Conservation (phyloP, 2,113 vertebrate species). For the Lucifuga dentata region DNA sequence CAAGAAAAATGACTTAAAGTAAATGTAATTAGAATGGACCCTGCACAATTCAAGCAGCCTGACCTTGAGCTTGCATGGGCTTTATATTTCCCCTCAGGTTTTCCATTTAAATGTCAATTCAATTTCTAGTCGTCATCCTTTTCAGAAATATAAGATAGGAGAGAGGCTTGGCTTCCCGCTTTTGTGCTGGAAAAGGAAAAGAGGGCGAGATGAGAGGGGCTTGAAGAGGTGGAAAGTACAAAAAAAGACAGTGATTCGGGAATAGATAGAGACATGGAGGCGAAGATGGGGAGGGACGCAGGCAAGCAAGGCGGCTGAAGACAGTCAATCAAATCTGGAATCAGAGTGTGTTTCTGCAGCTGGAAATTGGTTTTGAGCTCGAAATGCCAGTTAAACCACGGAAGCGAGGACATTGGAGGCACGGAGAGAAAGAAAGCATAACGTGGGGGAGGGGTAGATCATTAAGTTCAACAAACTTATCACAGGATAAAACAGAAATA, state of each 20-base stretch:
- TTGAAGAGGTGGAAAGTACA: too few species aligned
- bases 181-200: too few species aligned
- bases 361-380: background rate
- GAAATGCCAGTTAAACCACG: constrained; percentile 1
- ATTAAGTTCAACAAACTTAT: background rate
- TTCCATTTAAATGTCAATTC: too few species aligned
- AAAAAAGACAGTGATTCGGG: too few species aligned
- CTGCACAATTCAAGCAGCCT: too few species aligned
- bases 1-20: too few species aligned
- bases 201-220: too few species aligned
- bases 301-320: constrained; percentile 19
- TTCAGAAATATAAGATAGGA: constrained; percentile 7
- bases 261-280: background rate
- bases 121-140: background rate
- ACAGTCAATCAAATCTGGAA: constrained; percentile 14
- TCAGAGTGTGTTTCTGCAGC: background rate
- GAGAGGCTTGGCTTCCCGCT: constrained; percentile 45
- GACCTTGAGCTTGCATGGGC: too few species aligned
- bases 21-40: too few species aligned
- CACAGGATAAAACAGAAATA: background rate
- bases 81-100: too few species aligned
- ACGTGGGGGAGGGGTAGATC: constrained; percentile 1
- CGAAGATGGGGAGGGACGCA: background rate
- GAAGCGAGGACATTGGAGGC: background rate
- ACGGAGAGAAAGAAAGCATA: background rate